Conservation (phyloP, 2,888 invertebrate genomes). For the Dryococelus australis region DNA sequence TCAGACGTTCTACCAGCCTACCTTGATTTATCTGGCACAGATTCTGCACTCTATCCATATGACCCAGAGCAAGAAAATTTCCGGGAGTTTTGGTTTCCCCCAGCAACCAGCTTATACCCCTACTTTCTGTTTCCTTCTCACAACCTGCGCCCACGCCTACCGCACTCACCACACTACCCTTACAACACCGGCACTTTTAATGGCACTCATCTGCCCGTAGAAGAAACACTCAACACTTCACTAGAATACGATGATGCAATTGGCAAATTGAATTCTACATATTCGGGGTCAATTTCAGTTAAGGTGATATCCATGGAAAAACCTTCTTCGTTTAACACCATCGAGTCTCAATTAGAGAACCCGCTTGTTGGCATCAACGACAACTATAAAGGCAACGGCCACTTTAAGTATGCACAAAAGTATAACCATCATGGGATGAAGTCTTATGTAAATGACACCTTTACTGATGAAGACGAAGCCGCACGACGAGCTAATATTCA, state of each 20-base stretch:
- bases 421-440: slow-evolving; percentile 49
- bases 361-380: slow-evolving; percentile 62
- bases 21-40: slow-evolving; percentile 65
- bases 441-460: slow-evolving; percentile 42
- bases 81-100: slow-evolving; percentile 65
- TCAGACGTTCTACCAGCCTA: slow-evolving; percentile 66
- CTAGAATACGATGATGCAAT: slow-evolving; percentile 52
- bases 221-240: slow-evolving; percentile 59
- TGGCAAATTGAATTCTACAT: slow-evolving; percentile 53
- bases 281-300: slow-evolving; percentile 62
- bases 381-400: slow-evolving; percentile 59
- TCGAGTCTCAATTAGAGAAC: slow-evolving; percentile 66
- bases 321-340: slow-evolving; percentile 65
- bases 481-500: slow-evolving; percentile 44
- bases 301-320: slow-evolving; percentile 68
- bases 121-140: slow-evolving; percentile 67
- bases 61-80: slow-evolving; percentile 64
- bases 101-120: slow-evolving; percentile 64
- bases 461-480: slow-evolving; percentile 45
- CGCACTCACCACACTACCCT: slow-evolving; percentile 49
- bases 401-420: slow-evolving; percentile 59
- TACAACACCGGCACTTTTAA: slow-evolving; percentile 32
- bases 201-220: slow-evolving; percentile 55
- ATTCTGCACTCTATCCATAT: slow-evolving; percentile 64
- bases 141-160: slow-evolving; percentile 54